Conservation (phyloP, 2,888 invertebrate species). For the Formica aserva region DNA sequence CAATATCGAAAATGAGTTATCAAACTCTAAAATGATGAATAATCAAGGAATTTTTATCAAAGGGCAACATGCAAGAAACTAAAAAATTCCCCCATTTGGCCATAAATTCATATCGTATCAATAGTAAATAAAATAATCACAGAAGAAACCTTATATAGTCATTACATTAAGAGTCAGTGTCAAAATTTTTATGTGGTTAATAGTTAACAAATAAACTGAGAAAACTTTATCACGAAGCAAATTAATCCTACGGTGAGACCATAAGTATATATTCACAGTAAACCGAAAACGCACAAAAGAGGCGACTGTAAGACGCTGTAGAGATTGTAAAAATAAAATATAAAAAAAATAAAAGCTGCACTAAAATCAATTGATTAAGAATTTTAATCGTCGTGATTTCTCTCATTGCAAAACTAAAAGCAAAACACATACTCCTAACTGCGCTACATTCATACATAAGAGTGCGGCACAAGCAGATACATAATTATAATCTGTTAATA, state of each 20-base stretch:
- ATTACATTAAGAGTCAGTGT: not conserved
- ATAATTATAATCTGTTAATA: conserved; percentile 83
- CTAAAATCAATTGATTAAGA: conserved; percentile 12
- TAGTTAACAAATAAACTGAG: not conserved
- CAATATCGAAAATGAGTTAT: conserved; percentile 13
- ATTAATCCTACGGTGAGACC: conserved; percentile 1
- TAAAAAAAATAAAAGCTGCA: conserved; percentile 17
- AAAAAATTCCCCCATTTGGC: not conserved
- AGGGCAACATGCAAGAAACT: conserved; percentile 24
- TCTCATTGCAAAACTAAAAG: conserved; percentile 55
- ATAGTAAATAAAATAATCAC: conserved; percentile 22
- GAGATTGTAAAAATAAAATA: conserved; percentile 2
- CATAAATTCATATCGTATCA: not conserved
- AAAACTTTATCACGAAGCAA: not conserved
- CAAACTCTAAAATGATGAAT: conserved; percentile 14
- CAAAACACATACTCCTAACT: conserved; percentile 66
- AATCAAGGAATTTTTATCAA: not conserved
- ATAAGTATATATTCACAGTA: not conserved
- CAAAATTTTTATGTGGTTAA: conserved; percentile 1
- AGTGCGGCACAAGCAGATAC: conserved; percentile 80
- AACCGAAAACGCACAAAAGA: conserved; percentile 7
- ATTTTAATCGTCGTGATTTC: conserved; percentile 29
- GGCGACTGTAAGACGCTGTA: not conserved
- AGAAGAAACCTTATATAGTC: not conserved
- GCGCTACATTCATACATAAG: conserved; percentile 71